Evolutionary conservation across 2,888 invertebrate species (phyloP), one percentile per base, ranked within the genome.

Genomic region (Formica aserva): DNA sequence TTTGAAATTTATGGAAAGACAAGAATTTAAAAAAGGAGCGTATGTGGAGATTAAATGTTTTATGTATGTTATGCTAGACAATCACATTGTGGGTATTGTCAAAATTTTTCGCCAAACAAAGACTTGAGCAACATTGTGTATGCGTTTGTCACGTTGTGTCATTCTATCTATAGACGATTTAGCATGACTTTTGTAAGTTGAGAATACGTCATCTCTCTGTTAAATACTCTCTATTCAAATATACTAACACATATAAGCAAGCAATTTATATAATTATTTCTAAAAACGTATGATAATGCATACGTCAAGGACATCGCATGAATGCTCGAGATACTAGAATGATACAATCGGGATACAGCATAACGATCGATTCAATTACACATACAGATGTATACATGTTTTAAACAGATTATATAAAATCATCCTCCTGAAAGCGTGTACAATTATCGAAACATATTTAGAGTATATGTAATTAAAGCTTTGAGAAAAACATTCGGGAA

Each of bases 321-420:
- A 41, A 55, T 55, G 66, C 76, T 77, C 38, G 52, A 66, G 38
- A 55, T 13, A 66, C 13, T 29, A 18, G 15, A 2, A 35, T 63
- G 63, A 63, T 63, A 22, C 8, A 62, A 29, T 62, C 41, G 41
- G n/a, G 26, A 3, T 48, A 55, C 4, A 52, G n/a, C 3, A 66
- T 13, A n/a, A 75, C 18, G n/a, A 75, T 75, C 62, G 41, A 75
- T 62, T 41, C 15, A 13, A 29, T 6, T 41, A 45, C 32, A 41
- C 41, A 62, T 26, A 65, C 35, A 76, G 18, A 63, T 15, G 48
- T 63, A 9, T 18, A 41, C 26, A 65, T 18, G 38, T 76, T 66
- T 26, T 52, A 52, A 76, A n/a, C 66, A 52, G 18, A 76, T 9
- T 38, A 66, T 76, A n/a, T 76, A 76, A 52, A 76, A 76, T 1